Evolutionary conservation across 2,797 vertebrate species (phyloP), one percentile per base, ranked within the genome.

Genomic region (Lepilemur ruficaudatus): DNA sequence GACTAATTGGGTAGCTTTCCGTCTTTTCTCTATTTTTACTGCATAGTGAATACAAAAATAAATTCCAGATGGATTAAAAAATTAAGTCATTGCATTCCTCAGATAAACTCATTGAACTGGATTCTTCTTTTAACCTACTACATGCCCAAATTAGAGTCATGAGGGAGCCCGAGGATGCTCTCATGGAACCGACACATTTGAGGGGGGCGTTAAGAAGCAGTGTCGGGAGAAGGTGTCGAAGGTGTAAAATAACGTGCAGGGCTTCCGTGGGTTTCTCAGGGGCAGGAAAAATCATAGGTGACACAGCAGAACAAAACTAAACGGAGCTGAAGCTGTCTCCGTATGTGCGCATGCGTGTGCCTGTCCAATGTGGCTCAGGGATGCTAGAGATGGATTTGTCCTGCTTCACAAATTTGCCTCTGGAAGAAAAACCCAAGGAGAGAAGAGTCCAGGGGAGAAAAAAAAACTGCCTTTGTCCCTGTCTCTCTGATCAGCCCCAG

Each of bases 31-130:
- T 97, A 92, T 95, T 92, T 97, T 93, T 97, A 63, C 63, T 80
- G 8, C 70, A 93, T 43, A 73, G 35, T 80, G 76, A 96, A 87
- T 63, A 91, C 32, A 91, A 96, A 90, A 93, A 52, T 94, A 85
- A 93, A 97, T 87, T 93, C 90, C 96, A 92, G 59, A 72, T 80
- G 69, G 88, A 93, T 93, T 95, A 93, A 95, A 94, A 82, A 86
- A 97, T 96, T 93, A 96, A 91, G 89, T 93, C 70, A 23, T 79
- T 70, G 41, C 86, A 89, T 93, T 97, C 75, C 67, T 76, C 84
- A 96, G 85, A 95, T 70, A 93, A 95, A 92, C 35, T n/a, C 48
- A 30, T 52, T 79, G 75, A 95, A 90, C 63, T 76, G 50, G 43
- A 85, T 95, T 85, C 46, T 96, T 63, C 88, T 94, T 93, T 95